These are phyloP conservation scores for Hypomecis atomaria DNA, from an alignment of 2,888 invertebrate species.

Conservation along the genomic window DNA sequence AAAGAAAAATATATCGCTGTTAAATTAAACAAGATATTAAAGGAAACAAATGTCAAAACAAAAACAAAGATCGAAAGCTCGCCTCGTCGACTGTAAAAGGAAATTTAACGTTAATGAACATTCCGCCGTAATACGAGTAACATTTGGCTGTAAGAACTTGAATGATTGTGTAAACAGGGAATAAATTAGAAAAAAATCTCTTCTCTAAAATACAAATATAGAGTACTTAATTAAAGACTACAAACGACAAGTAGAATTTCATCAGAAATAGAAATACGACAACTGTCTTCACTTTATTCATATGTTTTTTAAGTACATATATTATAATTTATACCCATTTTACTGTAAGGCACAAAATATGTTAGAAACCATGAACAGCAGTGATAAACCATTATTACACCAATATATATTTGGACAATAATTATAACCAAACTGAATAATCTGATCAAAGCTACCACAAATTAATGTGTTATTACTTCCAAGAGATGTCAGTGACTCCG, in stretches of 20 bases:
- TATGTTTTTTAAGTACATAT: too few species aligned
- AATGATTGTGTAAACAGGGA: not conserved
- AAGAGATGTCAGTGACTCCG: not conserved
- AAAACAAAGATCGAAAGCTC: constrained; percentile 43
- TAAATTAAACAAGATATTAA: constrained; percentile 45
- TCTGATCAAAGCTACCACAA: too few species aligned
- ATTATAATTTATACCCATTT: too few species aligned
- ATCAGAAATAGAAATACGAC: too few species aligned
- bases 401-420: too few species aligned
- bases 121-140: constrained; percentile 48
- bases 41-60: constrained; percentile 48
- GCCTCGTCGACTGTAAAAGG: constrained; percentile 51
- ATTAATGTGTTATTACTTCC: not conserved
- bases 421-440: too few species aligned
- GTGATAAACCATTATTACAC: too few species aligned
- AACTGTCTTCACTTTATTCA: too few species aligned
- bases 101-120: constrained; percentile 55
- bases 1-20: constrained; percentile 33
- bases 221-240: too few species aligned
- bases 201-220: not conserved
- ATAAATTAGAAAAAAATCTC: not conserved
- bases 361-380: too few species aligned
- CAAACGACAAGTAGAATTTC: too few species aligned
- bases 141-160: constrained; percentile 39
- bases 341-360: too few species aligned